These are phyloP conservation scores for Patella depressa DNA, from an alignment of 2,888 invertebrate genomes.

Conservation along the genomic window DNA sequence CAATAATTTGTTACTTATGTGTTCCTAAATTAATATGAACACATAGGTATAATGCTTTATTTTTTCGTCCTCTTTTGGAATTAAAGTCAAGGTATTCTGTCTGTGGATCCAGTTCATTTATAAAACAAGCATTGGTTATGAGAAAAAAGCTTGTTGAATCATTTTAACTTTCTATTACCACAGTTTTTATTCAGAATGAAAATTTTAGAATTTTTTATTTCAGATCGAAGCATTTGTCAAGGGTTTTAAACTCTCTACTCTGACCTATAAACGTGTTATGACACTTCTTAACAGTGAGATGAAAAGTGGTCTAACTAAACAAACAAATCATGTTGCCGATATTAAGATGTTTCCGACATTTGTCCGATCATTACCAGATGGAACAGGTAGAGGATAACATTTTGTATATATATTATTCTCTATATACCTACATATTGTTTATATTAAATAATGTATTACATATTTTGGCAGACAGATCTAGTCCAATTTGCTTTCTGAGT, in stretches of 20 bases:
- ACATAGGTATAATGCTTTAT: too few relatives aligned
- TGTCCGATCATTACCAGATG: slow-evolving; percentile 94
- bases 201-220: slow-evolving; percentile 20
- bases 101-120: too few relatives aligned
- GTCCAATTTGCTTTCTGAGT: background rate
- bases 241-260: slow-evolving; percentile 85
- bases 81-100: too few relatives aligned
- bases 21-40: too few relatives aligned
- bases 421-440: background rate
- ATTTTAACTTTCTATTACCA: too few relatives aligned
- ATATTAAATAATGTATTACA: background rate
- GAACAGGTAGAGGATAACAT: slow-evolving; percentile 76
- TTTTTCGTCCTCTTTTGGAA: too few relatives aligned
- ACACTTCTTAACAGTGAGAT: slow-evolving; percentile 83
- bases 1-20: too few relatives aligned
- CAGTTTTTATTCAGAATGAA: too few relatives aligned
- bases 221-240: slow-evolving; percentile 89
- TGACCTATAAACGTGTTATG: slow-evolving; percentile 84
- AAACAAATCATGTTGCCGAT: slow-evolving; percentile 82
- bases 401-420: background rate
- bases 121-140: too few relatives aligned
- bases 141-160: too few relatives aligned
- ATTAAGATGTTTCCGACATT: slow-evolving; percentile 97
- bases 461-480: background rate
- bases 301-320: slow-evolving; percentile 83